phyloP scores from a whole-genome alignment of 2,113 vertebrate genomes.

The Prionailurus viverrinus region DNA sequence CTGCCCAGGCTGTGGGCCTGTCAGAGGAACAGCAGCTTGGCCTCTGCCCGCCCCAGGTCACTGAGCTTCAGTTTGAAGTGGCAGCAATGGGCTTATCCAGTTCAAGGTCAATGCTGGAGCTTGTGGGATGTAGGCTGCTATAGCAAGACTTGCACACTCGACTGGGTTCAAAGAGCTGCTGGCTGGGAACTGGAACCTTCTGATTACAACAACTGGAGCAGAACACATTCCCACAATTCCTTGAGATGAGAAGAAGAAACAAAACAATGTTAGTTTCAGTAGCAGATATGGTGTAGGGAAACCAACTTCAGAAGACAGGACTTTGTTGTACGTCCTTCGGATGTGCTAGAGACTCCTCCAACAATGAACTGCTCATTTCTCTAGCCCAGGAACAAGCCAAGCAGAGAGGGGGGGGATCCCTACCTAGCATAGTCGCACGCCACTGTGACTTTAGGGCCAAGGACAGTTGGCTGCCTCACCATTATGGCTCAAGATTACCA shows the following conservation, averaged over 20 bases:
- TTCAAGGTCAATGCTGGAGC: constrained; percentile 91
- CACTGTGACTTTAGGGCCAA: not conserved
- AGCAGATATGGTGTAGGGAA: not conserved
- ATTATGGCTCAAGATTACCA: not conserved
- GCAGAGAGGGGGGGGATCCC: not conserved
- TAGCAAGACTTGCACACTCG: constrained; percentile 97
- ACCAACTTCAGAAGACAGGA: constrained; percentile 18
- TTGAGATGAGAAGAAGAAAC: constrained; percentile 83
- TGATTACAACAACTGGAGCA: constrained; percentile 98
- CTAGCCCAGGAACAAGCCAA: not conserved
- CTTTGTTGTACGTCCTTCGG: not conserved
- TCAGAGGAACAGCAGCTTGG: constrained; percentile 64
- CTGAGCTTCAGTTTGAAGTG: constrained; percentile 92
- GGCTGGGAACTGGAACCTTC: constrained; percentile 98
- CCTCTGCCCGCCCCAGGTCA: constrained; percentile 70
- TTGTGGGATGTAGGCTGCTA: constrained; percentile 91
- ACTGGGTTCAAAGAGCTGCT: constrained; percentile 98
- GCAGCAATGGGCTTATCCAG: constrained; percentile 96
- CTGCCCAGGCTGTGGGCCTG: constrained; percentile 63
- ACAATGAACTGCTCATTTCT: not conserved
- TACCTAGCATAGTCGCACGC: not conserved
- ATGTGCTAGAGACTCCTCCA: constrained; percentile 37
- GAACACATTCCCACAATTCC: constrained; percentile 99
- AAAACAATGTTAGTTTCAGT: constrained; percentile 59
- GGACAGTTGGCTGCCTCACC: not conserved